Conservation (phyloP, 2,888 invertebrate genomes). For the Pantelozetes paolii region DNA sequence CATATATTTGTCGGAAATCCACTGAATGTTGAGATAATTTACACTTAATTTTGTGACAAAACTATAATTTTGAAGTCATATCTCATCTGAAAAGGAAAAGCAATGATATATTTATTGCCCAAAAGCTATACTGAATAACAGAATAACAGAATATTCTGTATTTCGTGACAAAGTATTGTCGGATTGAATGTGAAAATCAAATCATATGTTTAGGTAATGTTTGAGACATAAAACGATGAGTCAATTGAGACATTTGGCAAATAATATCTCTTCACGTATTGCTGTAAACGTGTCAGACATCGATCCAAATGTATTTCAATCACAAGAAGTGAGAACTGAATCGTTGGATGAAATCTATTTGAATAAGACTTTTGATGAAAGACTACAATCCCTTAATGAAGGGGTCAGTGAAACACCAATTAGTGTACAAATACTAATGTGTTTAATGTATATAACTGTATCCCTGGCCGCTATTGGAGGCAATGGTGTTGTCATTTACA, state of each 20-base stretch:
- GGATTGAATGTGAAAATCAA: background rate
- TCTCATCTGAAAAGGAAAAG: no score
- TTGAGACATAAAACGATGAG: background rate
- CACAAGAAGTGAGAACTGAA: background rate
- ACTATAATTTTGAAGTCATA: background rate
- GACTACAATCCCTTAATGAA: background rate
- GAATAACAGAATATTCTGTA: background rate
- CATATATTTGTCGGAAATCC: background rate
- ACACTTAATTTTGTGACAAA: background rate
- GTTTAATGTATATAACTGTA: slow-evolving; percentile 54
- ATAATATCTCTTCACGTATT: background rate
- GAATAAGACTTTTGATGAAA: background rate
- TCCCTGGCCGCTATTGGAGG: slow-evolving; percentile 55
- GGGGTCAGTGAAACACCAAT: background rate
- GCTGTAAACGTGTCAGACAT: background rate
- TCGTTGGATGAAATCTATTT: background rate
- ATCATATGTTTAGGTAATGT: background rate
- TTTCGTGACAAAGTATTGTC: background rate
- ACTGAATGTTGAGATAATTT: background rate
- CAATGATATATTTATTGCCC: no score
- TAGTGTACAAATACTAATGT: slow-evolving; percentile 48
- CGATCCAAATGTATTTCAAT: background rate
- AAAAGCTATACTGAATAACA: no score
- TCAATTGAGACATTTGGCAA: background rate
- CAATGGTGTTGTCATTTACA: slow-evolving; percentile 69